phyloP scores from a whole-genome alignment of 2,113 vertebrate genomes.

The Talpa occidentalis region DNA sequence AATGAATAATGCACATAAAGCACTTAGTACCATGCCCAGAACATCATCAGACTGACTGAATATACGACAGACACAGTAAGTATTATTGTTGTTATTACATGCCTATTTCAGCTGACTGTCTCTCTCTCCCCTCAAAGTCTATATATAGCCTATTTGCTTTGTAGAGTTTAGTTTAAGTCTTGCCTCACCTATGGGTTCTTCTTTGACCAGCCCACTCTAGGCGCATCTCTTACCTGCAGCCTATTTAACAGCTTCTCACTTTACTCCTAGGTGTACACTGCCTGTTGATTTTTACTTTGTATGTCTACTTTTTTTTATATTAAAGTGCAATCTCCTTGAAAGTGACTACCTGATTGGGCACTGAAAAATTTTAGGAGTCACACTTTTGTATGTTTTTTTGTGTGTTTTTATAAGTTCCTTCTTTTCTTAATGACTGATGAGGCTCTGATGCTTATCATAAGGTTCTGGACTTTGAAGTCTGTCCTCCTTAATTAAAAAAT shows the following conservation, averaged over 20 bases:
- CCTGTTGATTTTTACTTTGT: not conserved
- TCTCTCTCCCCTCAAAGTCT: not conserved
- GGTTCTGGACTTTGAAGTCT: not conserved
- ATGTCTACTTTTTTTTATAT: not conserved
- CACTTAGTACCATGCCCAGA: not conserved
- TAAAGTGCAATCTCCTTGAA: not conserved
- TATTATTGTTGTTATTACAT: not conserved
- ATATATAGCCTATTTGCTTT: not conserved
- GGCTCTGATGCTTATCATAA: not conserved
- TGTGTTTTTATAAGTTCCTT: not conserved
- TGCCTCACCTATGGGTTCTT: not conserved
- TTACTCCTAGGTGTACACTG: not conserved
- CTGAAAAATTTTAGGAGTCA: not conserved
- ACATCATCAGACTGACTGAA: not conserved
- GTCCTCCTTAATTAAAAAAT: constrained; percentile 8
- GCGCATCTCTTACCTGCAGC: not conserved
- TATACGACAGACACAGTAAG: not conserved
- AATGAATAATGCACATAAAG: not conserved
- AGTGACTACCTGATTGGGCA: not conserved
- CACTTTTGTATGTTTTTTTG: not conserved
- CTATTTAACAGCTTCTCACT: not conserved
- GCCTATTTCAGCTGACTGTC: not conserved
- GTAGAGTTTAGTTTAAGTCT: not conserved
- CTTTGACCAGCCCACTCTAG: not conserved
- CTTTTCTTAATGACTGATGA: not conserved